Base-by-base conservation (phyloP, 2,888 invertebrate genomes). In the Agrotis segetum region DNA sequence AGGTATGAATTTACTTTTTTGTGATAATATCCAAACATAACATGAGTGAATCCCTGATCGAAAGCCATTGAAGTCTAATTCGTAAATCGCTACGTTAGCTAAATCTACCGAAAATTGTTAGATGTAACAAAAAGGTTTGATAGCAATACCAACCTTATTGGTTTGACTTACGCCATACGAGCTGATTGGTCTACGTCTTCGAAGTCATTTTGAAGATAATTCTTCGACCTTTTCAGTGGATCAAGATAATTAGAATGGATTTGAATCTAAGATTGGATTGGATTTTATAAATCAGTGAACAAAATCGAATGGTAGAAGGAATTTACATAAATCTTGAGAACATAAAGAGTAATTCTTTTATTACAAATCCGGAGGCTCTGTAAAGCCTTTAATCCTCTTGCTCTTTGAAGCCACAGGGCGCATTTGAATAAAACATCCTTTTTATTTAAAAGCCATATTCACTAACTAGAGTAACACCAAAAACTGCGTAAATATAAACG, bases 41-140 rank as follows among this genome's bases (percentile, higher is more conserved):
- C 17, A 29, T 19, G 17, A 55, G 0, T 11, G 53, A 0, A 53
- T 0, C 4, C 17, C 9, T 17, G 17, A 2, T 11, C 5, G n/a
- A 55, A 11, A 29, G 11, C 29, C 29, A 29, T 29, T 55, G 17
- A n/a, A 55, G 9, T 55, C 11, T 17, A n/a, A 78, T 81, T 78
- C 66, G 81, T 63, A 65, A 68, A 1, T 21, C 62, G 21, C 69
- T 58, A 64, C 44, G 67, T 64, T 55, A 19, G 62, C 55, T 17
- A 50, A 62, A 71, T 59, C 59, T 47, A 44, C 50, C 21, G 1
- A 53, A 49, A 44, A 59, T 49, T 59, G 47, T 55, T 6, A 61
- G 17, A 44, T 14, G 21, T 44, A 56, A 34, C 40, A 3, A 53
- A 77, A 24, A 52, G 65, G 58, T 47, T 56, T 60, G 46, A 49